phyloP scores from a whole-genome alignment of 2,797 vertebrate species.

The Acridotheres tristis region DNA sequence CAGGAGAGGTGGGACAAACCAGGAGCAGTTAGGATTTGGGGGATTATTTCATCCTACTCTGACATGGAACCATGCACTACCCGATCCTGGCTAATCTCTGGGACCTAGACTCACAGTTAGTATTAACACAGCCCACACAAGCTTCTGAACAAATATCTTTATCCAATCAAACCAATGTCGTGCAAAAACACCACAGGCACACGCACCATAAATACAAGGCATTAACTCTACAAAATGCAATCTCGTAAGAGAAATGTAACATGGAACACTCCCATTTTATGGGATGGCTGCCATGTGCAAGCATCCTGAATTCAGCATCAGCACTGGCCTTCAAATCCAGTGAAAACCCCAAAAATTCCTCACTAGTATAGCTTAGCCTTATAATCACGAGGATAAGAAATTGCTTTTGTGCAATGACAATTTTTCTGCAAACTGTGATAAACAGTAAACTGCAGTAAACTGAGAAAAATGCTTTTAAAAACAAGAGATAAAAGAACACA shows the following conservation, averaged over 20 bases:
- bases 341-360: background rate
- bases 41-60: background rate
- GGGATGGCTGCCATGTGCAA: background rate
- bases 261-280: background rate
- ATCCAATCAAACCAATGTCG: accelerated
- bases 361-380: background rate
- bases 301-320: accelerated
- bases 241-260: background rate
- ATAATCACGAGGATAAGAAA: background rate
- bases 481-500: background rate
- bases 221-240: background rate
- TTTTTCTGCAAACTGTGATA: background rate
- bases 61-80: background rate
- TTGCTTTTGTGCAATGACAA: background rate
- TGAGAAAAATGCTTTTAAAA: background rate
- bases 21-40: background rate
- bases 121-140: background rate
- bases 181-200: background rate
- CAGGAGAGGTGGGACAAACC: background rate
- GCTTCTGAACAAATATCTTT: background rate
- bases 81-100: accelerated
- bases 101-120: background rate
- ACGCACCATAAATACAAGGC: background rate
- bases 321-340: background rate
- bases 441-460: background rate